Conservation (phyloP, 2,797 vertebrate genomes). For the Myoxocephalus aenaeus region DNA sequence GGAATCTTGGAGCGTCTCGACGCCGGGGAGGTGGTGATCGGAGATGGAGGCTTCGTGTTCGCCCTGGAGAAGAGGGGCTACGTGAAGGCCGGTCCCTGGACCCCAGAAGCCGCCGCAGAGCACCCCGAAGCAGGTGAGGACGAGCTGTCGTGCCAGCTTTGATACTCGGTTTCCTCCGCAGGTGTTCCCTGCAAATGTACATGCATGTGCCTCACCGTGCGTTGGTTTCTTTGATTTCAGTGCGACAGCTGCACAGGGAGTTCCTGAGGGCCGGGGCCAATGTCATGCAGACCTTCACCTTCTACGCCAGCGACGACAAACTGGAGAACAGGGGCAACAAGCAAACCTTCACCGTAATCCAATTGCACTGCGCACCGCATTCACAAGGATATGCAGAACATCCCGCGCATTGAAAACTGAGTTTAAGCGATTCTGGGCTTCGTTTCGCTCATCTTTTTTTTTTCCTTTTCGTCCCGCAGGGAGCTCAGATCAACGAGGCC, state of each 20-base stretch:
- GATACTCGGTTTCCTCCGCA: not conserved
- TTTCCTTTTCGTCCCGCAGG: constrained; percentile 69
- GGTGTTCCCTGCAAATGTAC: not conserved
- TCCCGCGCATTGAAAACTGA: not conserved
- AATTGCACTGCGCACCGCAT: not conserved
- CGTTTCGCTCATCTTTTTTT: not conserved
- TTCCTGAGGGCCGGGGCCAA: constrained; percentile 92
- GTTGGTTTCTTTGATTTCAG: constrained; percentile 70
- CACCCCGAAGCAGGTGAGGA: constrained; percentile 93
- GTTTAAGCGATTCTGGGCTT: not conserved
- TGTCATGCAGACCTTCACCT: constrained; percentile 95
- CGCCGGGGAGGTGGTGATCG: constrained; percentile 92
- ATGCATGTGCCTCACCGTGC: not conserved
- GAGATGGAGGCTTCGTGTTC: constrained; percentile 97
- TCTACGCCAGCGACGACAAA: constrained; percentile 96
- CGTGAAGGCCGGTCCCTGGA: constrained; percentile 98
- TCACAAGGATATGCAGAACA: not conserved
- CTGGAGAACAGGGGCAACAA: constrained; percentile 94
- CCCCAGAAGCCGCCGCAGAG: constrained; percentile 92
- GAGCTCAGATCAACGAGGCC: constrained; percentile 93
- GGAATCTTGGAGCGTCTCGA: constrained; percentile 93
- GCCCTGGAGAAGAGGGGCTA: constrained; percentile 97
- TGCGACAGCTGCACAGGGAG: constrained; percentile 93
- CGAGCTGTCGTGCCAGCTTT: not conserved
- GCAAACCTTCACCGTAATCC: constrained; percentile 75